Percentiles rank a stretch among this genome's conserved stretches.
Conservation (phyloP, 2,888 invertebrate genomes). For the Boloria euphrosyne region DNA sequence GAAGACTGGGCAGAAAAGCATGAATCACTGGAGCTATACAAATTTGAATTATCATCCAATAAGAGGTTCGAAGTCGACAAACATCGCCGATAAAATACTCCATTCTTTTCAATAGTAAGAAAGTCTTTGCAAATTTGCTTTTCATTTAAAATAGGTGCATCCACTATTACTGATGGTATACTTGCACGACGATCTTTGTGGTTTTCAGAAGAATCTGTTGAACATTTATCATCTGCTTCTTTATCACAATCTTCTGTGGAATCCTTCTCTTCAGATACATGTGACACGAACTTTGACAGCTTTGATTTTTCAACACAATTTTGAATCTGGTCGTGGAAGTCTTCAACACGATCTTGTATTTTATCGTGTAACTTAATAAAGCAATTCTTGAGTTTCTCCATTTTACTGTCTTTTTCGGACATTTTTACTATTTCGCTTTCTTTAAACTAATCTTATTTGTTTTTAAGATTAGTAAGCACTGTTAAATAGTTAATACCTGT, state of each 20-base stretch:
- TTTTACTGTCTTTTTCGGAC: slow-evolving; percentile 65
- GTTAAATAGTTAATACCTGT: slow-evolving; percentile 3
- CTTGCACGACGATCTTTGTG: slow-evolving; percentile 36
- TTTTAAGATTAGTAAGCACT: not conserved
- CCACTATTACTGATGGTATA: slow-evolving; percentile 65
- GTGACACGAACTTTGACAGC: slow-evolving; percentile 61
- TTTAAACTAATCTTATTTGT: not conserved
- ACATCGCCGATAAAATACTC: slow-evolving; percentile 58
- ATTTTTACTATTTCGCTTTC: slow-evolving; percentile 41
- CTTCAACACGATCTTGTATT: slow-evolving; percentile 71
- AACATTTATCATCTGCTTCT: slow-evolving; percentile 46
- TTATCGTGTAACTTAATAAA: slow-evolving; percentile 68
- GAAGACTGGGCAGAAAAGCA: slow-evolving; percentile 63
- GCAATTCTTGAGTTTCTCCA: slow-evolving; percentile 63
- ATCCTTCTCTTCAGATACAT: slow-evolving; percentile 65
- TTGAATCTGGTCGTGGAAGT: slow-evolving; percentile 71
- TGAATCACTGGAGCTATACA: slow-evolving; percentile 64
- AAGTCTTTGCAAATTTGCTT: slow-evolving; percentile 62
- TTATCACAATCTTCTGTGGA: slow-evolving; percentile 55
- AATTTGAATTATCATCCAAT: slow-evolving; percentile 51
- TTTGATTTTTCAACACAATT: slow-evolving; percentile 62
- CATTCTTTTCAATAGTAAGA: slow-evolving; percentile 60
- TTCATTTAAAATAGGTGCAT: slow-evolving; percentile 54
- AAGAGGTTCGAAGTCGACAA: slow-evolving; percentile 63
- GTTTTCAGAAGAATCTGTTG: slow-evolving; percentile 49